Base-by-base conservation (phyloP, 2,888 invertebrate genomes). In the Dermolepida albohirtum region DNA sequence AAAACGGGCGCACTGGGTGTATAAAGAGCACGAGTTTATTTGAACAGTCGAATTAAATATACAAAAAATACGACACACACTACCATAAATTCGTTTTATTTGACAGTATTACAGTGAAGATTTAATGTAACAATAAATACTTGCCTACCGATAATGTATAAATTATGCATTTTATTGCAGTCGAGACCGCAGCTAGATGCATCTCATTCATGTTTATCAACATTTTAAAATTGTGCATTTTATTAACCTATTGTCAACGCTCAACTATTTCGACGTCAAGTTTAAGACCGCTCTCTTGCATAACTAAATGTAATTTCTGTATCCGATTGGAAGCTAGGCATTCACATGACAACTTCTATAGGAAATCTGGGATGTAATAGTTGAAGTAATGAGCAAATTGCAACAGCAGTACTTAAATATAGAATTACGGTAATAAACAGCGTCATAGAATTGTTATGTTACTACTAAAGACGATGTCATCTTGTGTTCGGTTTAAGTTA, bases 131-230 rank as follows among this genome's bases (percentile, higher is more conserved):
- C 55, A 57, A 66, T 66, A 66, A 66, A 66, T 66, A 66, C 47
- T 57, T 66, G 66, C 59, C 44, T 14, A 59, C 47, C 29, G 59
- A 59, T 59, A 54, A 68, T 64, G 64, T 64, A 64, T 68, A 68
- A 68, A 63, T 54, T 68, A 49, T 64, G 67, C 64, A 64, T 40
- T 68, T 68, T 68, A 68, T 64, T 68, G 64, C 52, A 47, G 6
- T 16, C 29, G 49, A 29, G 22, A 49, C 57, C 40, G 17, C 57
- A 57, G 12, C 16, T 0, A 57, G 44, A 47, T 59, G 59, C 59
- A 59, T 59, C 59, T 47, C 44, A 27, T 41, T 44, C 59, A 29
- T 59, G 64, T 52, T 51, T 52, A 64, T 64, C 64, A 64, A 64
- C 64, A 52, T 22, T 64, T 52, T 64, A 52, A 64, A 64, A 41